Evolutionary conservation across 2,113 vertebrate species (phyloP).

Genomic region (Gallinago media): DNA sequence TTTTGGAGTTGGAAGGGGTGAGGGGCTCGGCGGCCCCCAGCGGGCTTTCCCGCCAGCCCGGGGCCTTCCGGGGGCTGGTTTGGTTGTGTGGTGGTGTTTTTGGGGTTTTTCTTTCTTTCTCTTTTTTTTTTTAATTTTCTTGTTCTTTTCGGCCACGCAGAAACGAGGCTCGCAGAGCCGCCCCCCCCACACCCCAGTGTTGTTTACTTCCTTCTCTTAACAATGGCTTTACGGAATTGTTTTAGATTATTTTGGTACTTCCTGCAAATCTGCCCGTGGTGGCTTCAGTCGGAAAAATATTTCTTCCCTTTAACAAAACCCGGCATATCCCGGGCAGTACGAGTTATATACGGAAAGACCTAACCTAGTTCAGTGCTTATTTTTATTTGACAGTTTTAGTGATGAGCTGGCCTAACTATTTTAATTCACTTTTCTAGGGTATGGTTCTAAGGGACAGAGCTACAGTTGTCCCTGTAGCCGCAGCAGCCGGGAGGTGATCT

Average conservation of each 20-base stretch:
- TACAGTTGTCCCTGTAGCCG: background rate
- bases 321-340: rapidly evolving
- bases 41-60: background rate
- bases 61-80: background rate
- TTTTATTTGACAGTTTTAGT: background rate
- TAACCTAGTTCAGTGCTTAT: background rate
- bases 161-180: background rate
- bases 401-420: background rate
- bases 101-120: too few species aligned
- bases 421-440: background rate
- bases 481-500: background rate
- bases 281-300: background rate
- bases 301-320: background rate
- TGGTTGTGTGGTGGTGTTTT: background rate
- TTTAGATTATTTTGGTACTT: conserved; percentile 21
- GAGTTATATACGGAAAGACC: background rate
- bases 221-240: background rate
- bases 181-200: background rate
- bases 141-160: background rate
- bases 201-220: conserved; percentile 31
- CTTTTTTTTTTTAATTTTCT: background rate
- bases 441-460: background rate
- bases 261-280: background rate
- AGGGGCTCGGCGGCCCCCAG: background rate
- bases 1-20: too few species aligned